Evolutionary conservation across 2,888 invertebrate species (phyloP).

Genomic region (Drosophila acutilabella): DNA sequence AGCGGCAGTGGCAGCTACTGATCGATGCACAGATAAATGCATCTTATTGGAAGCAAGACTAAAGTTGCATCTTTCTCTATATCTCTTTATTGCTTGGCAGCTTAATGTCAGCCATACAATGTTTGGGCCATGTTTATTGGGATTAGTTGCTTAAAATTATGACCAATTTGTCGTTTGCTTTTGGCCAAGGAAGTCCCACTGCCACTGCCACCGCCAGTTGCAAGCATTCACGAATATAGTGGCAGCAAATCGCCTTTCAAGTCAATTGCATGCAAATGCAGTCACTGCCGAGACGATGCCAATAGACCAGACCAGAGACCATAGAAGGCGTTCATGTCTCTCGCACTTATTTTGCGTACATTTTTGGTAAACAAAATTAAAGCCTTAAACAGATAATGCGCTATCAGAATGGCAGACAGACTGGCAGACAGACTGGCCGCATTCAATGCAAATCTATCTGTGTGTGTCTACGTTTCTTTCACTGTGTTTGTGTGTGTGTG

Average conservation of each 20-base stretch:
- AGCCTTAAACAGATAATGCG: constrained; percentile 81
- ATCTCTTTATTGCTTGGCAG: constrained; percentile 49
- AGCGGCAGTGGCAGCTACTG: constrained; percentile 28
- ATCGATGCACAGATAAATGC: constrained; percentile 78
- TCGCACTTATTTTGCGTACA: constrained; percentile 80
- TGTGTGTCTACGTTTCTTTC: not conserved
- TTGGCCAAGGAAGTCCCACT: too few relatives aligned
- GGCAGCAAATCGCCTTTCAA: constrained; percentile 62
- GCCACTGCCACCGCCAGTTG: constrained; percentile 8
- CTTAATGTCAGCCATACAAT: constrained; percentile 80
- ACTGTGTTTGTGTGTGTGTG: not conserved
- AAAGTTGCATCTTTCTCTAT: constrained; percentile 27
- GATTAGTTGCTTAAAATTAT: constrained; percentile 82
- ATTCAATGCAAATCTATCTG: constrained; percentile 76
- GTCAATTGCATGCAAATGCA: constrained; percentile 79
- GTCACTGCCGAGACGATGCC: constrained; percentile 36
- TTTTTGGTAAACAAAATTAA: constrained; percentile 79
- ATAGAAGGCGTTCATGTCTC: constrained; percentile 69
- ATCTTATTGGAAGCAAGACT: constrained; percentile 65
- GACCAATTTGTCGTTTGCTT: constrained; percentile 77
- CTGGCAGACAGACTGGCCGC: constrained; percentile 25
- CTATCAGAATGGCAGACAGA: constrained; percentile 54
- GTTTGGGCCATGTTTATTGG: constrained; percentile 81
- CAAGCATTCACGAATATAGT: constrained; percentile 31
- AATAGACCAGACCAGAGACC: constrained; percentile 33